Conservation (phyloP, 1,140 invertebrate genomes). For the Camponotus pennsylvanicus region DNA sequence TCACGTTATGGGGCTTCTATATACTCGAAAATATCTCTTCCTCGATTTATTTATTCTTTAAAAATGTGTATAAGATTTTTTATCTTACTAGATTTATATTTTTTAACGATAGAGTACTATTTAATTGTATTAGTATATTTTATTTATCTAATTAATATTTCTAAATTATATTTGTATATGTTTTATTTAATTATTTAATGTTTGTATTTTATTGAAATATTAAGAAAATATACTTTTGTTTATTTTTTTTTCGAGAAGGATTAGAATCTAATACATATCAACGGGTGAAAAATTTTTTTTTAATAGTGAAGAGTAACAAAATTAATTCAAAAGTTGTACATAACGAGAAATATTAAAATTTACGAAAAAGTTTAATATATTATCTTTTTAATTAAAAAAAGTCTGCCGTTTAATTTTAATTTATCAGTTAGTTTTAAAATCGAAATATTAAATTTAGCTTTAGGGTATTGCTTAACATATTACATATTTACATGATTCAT, state of each 20-base stretch:
- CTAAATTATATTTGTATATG: not conserved
- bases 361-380: not conserved
- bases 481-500: not conserved
- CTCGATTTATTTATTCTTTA: conserved; percentile 29
- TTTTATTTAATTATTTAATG: not conserved
- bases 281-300: not conserved
- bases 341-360: conserved; percentile 3
- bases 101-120: no score
- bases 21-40: conserved; percentile 28
- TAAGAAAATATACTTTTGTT: not conserved
- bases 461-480: not conserved
- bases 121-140: not conserved
- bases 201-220: not conserved
- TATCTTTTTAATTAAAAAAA: not conserved
- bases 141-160: no score
- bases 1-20: conserved; percentile 15
- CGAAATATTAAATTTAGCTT: not conserved
- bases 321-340: conserved; percentile 11
- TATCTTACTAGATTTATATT: not conserved
- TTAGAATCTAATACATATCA: not conserved
- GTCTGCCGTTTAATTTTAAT: not conserved
- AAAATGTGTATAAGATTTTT: not conserved
- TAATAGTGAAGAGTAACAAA: not conserved
- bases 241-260: not conserved
- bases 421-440: not conserved